These are phyloP conservation scores for Paramuricea clavata DNA, from an alignment of 92 coral and sea anemone species.

Conservation along the genomic window DNA sequence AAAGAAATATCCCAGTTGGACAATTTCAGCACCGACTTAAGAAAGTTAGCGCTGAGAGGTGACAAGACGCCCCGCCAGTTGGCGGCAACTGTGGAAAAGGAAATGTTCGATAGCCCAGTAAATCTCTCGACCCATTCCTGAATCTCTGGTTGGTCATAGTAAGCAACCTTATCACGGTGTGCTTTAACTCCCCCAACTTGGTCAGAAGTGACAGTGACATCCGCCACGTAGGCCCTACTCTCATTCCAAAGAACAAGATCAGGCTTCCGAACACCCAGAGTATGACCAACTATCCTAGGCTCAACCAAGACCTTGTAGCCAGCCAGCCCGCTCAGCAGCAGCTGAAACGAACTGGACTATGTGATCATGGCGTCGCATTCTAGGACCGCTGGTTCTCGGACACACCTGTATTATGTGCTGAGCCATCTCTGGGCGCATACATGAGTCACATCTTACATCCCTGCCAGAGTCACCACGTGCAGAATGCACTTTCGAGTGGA, in stretches of 20 bases:
- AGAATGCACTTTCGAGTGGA: constrained; percentile 31
- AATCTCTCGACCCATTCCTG: constrained; percentile 12
- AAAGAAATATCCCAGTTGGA: neutral
- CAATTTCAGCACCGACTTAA: neutral
- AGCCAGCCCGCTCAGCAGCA: constrained; percentile 9
- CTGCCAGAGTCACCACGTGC: constrained; percentile 23
- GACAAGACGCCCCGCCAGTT: constrained; percentile 41
- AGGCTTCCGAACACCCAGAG: constrained; percentile 44
- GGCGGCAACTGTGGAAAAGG: constrained; percentile 40
- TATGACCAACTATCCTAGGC: constrained; percentile 13
- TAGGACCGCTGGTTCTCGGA: constrained; percentile 29
- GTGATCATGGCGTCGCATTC: constrained; percentile 29
- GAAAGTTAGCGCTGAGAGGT: neutral
- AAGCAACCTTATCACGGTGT: constrained; percentile 36
- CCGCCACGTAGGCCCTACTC: constrained; percentile 24
- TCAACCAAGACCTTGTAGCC: constrained; percentile 21
- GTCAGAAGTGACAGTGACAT: constrained; percentile 46
- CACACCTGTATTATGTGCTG: constrained; percentile 49
- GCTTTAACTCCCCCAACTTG: constrained; percentile 14
- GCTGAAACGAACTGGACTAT: constrained; percentile 2
- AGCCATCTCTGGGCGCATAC: constrained; percentile 5
- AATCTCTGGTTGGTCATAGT: constrained; percentile 19
- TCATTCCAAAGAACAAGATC: constrained; percentile 34
- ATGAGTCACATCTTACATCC: constrained; percentile 41
- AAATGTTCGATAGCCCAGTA: neutral